Percentiles rank a stretch among this genome's conserved stretches.
These are phyloP conservation scores for Sylvietta virens DNA, from an alignment of 2,113 vertebrate genomes.

Conservation along the genomic window DNA sequence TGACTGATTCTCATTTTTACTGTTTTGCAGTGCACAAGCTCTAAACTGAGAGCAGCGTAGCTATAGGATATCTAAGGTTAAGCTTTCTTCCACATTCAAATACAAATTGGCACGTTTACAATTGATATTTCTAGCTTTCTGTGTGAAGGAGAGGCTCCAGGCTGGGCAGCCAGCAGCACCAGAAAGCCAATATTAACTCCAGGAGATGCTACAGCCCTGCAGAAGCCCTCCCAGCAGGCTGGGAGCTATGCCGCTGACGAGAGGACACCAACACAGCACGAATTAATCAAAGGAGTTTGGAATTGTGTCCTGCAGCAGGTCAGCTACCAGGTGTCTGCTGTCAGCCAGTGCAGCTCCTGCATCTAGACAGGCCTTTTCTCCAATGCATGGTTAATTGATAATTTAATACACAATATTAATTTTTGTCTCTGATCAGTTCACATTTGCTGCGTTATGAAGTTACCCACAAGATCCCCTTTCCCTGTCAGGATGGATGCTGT, in stretches of 20 bases:
- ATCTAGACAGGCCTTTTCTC: neutral
- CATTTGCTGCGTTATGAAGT: neutral
- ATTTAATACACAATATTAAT: neutral
- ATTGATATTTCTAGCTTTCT: rapidly evolving
- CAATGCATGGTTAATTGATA: neutral
- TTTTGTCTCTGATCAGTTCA: neutral
- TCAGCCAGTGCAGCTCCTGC: neutral
- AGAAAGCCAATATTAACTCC: neutral
- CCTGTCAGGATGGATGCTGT: neutral
- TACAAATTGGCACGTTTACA: neutral
- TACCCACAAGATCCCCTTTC: neutral
- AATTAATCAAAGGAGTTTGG: neutral
- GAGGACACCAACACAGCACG: rapidly evolving
- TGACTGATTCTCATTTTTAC: neutral
- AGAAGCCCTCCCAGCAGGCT: neutral
- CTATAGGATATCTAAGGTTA: neutral
- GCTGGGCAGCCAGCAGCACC: neutral
- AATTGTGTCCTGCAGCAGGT: neutral
- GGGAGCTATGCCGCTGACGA: rapidly evolving
- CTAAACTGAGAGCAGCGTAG: rapidly evolving
- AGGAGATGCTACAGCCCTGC: neutral
- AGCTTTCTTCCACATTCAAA: neutral
- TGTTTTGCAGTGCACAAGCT: neutral
- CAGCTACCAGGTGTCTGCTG: neutral
- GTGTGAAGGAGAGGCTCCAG: neutral